Percentiles rank a stretch among this genome's conserved stretches.
phyloP scores from a whole-genome alignment of 2,888 invertebrate species.

The Heliconius charithonia region DNA sequence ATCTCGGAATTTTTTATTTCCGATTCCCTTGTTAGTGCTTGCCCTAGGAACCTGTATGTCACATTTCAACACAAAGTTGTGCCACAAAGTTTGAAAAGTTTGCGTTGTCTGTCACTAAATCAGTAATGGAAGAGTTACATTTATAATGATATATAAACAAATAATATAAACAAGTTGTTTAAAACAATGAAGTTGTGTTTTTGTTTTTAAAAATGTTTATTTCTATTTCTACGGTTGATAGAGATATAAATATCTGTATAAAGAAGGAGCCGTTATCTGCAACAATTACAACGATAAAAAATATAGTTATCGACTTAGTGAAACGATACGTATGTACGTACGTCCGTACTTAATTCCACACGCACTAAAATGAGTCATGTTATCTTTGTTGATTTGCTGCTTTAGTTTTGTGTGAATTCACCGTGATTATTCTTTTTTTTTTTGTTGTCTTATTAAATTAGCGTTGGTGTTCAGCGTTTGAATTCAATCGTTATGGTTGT shows the following conservation, averaged over 20 bases:
- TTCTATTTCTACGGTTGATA: not conserved
- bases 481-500: not conserved
- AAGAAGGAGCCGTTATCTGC: conserved; percentile 9
- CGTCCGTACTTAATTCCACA: conserved; percentile 18
- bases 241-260: conserved; percentile 2
- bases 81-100: no score
- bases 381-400: conserved; percentile 3
- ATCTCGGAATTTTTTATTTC: no score
- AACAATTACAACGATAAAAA: conserved; percentile 7
- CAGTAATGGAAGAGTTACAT: no score
- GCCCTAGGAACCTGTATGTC: no score
- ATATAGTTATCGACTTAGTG: conserved; percentile 15
- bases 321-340: not conserved
- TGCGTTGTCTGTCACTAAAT: no score
- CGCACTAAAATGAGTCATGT: conserved; percentile 23
- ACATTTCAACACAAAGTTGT: no score
- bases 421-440: not conserved
- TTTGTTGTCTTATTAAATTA: not conserved
- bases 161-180: not conserved
- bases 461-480: not conserved
- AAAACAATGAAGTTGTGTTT: not conserved
- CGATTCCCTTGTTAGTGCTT: no score
- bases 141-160: not conserved
- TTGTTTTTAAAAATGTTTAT: not conserved
- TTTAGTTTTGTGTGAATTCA: conserved; percentile 12